Evolutionary conservation across 92 coral and sea anemone species (phyloP).

Genomic region (Diadumene lineata): DNA sequence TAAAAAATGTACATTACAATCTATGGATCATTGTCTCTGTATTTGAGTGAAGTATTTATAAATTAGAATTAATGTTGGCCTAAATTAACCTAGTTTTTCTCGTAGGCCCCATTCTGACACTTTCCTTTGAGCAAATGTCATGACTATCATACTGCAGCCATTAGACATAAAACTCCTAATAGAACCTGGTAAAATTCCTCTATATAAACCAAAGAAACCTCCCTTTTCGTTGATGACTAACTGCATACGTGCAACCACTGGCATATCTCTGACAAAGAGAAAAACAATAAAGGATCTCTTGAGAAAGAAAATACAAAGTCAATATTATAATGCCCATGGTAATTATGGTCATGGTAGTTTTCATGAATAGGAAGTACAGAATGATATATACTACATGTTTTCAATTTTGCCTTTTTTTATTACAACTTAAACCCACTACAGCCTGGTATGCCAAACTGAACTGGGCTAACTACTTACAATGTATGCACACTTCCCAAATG

Average conservation of each 20-base stretch:
- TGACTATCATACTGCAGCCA: slow-evolving; percentile 90
- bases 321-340: too few species aligned
- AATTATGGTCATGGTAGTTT: too few species aligned
- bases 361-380: too few species aligned
- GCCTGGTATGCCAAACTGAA: too few species aligned
- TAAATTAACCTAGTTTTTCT: slow-evolving; percentile 37
- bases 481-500: too few species aligned
- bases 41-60: too few species aligned
- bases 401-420: background rate
- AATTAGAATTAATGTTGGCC: background rate
- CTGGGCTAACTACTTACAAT: too few species aligned
- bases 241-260: slow-evolving; percentile 75
- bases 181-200: slow-evolving; percentile 85
- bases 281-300: too few species aligned
- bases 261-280: slow-evolving; percentile 59
- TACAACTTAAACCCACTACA: background rate
- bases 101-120: slow-evolving; percentile 85
- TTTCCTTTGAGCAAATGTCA: slow-evolving; percentile 92
- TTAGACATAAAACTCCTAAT: slow-evolving; percentile 89
- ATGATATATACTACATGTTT: too few species aligned
- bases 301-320: too few species aligned
- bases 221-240: slow-evolving; percentile 72
- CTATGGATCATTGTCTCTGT: too few species aligned
- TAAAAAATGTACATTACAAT: too few species aligned
- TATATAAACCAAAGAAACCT: slow-evolving; percentile 74